Evolutionary conservation across 2,888 invertebrate genomes (phyloP), one percentile per base, ranked within the genome.

Genomic region (Perizoma flavofasciatum): DNA sequence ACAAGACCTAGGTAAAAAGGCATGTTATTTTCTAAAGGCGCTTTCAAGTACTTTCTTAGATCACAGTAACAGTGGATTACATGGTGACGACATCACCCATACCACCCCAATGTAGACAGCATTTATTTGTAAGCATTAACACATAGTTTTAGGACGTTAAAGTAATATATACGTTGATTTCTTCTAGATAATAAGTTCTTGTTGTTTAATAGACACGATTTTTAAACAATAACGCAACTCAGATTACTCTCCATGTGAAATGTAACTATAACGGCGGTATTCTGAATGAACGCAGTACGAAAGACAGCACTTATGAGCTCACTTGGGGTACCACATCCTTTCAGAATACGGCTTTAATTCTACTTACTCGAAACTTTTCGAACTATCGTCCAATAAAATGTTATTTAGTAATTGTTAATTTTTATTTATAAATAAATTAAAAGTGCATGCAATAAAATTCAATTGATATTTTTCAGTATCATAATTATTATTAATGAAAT

Each of bases 101-200:
- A 75, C 60, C 79, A 85, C 77, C 78, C 78, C 85, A 83, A 79
- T 72, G 79, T 88, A 88, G 88, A 79, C 77, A 80, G 92, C 90
- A 91, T 91, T 91, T 92, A 90, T 86, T 83, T 84, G 58, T 90
- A 91, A 92, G 90, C 82, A 89, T 89, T 89, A 90, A 90, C 87
- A 84, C 66, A 64, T 86, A 85, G 79, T 10, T 58, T 34, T 90
- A 90, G 85, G 71, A 86, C 86, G 88, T 89, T 89, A 91, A 86
- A 91, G 86, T 91, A 92, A 92, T 92, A 91, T 91, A 91, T 91
- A 88, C 81, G 90, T 91, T 92, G 90, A 88, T 88, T 91, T 89
- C 85, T 88, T 47, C 71, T 91, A 90, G 86, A 78, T 74, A 65
- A 90, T 90, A 88, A 88, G 71, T 76, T 81, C 86, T 78, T 88